These are phyloP conservation scores for Graphium colonna DNA, from an alignment of 2,888 invertebrate genomes.

Conservation along the genomic window DNA sequence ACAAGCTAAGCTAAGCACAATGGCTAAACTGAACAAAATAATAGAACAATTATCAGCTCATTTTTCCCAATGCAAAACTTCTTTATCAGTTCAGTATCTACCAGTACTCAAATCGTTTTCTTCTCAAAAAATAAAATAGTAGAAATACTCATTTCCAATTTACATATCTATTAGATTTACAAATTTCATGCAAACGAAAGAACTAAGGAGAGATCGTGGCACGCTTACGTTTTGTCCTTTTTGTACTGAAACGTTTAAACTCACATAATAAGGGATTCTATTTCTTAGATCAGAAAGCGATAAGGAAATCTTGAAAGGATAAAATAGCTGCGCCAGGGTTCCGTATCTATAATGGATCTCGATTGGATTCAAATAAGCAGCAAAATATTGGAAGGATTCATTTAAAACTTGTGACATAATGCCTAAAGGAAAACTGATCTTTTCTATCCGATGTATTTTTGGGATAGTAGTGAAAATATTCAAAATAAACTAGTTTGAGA, in stretches of 20 bases:
- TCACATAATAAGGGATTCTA: constrained; percentile 9
- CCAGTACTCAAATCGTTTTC: not conserved
- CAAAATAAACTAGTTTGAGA: too few relatives aligned
- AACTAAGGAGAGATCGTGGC: constrained; percentile 3
- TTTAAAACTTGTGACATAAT: not conserved
- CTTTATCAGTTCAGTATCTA: not conserved
- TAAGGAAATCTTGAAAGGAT: constrained; percentile 5
- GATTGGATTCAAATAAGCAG: constrained; percentile 9
- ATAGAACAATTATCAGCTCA: not conserved
- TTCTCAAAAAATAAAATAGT: constrained; percentile 2
- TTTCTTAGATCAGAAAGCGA: constrained; percentile 10
- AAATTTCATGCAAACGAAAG: constrained; percentile 20
- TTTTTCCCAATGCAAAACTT: not conserved
- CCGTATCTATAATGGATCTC: constrained; percentile 5
- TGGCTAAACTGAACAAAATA: not conserved
- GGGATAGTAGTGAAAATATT: not conserved
- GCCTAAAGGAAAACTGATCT: not conserved
- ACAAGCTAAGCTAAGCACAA: not conserved
- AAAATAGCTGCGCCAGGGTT: not conserved
- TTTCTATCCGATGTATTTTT: not conserved
- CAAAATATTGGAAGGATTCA: not conserved
- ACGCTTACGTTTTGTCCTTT: constrained; percentile 3
- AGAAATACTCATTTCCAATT: constrained; percentile 15
- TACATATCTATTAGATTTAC: constrained; percentile 18
- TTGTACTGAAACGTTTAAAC: constrained; percentile 14